phyloP scores from a whole-genome alignment of 2,113 vertebrate species.

The Corvus hawaiiensis region DNA sequence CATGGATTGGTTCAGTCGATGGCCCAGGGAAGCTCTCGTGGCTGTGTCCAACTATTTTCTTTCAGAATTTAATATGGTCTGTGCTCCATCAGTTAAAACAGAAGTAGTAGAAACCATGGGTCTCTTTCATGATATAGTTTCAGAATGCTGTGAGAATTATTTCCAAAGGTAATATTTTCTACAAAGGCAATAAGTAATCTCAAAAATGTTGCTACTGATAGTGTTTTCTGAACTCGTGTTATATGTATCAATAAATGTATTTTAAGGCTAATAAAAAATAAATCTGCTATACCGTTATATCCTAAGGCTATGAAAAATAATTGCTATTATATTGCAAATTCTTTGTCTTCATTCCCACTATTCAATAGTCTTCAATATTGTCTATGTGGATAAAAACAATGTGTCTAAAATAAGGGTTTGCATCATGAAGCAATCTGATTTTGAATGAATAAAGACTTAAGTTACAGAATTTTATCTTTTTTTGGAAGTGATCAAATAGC shows the following conservation, averaged over 20 bases:
- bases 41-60: conserved; percentile 76
- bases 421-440: not conserved
- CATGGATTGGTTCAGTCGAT: conserved; percentile 80
- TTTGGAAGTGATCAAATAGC: not conserved
- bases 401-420: not conserved
- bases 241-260: not conserved
- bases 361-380: not conserved
- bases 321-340: not conserved
- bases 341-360: not conserved
- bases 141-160: conserved; percentile 75
- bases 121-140: conserved; percentile 75
- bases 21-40: conserved; percentile 76
- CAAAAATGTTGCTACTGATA: not conserved
- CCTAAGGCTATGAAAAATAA: not conserved
- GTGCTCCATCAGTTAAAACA: conserved; percentile 67
- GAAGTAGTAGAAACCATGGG: conserved; percentile 76
- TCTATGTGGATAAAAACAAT: not conserved
- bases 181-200: not conserved
- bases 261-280: not conserved
- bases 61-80: conserved; percentile 70
- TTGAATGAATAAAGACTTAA: not conserved
- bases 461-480: not conserved
- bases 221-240: not conserved
- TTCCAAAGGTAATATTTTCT: conserved; percentile 73
- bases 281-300: not conserved